A percentile compares a stretch with the other conserved stretches of the same genome.
These are phyloP conservation scores for Lydus trimaculatus DNA, from an alignment of 2,888 invertebrate species.

Conservation along the genomic window DNA sequence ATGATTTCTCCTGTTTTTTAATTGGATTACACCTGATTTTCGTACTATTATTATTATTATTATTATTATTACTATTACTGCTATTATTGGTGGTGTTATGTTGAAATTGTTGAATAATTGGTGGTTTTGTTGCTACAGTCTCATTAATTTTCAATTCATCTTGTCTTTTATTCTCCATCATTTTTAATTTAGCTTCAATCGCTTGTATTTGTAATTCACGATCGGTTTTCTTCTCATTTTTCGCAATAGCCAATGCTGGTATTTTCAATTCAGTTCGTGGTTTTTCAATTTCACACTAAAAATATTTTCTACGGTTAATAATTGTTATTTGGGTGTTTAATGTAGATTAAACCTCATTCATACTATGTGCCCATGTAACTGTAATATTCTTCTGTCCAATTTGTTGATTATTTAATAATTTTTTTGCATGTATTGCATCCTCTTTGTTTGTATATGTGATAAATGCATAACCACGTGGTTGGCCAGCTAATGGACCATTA, in stretches of 20 bases:
- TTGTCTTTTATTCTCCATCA: conserved; percentile 73
- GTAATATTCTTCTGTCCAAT: conserved; percentile 78
- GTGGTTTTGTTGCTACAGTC: conserved; percentile 69
- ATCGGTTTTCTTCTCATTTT: conserved; percentile 71
- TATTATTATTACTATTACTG: conserved; percentile 18
- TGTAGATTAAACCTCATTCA: conserved; percentile 66
- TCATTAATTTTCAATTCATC: conserved; percentile 81
- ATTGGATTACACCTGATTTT: conserved; percentile 30
- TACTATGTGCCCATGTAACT: conserved; percentile 83
- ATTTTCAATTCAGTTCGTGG: conserved; percentile 79
- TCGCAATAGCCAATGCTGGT: conserved; percentile 75
- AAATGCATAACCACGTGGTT: conserved; percentile 93
- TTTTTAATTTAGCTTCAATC: conserved; percentile 85
- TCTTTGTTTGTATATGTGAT: conserved; percentile 76
- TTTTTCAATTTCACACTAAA: conserved; percentile 78
- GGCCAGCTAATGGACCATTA: conserved; percentile 85
- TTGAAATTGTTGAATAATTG: conserved; percentile 76
- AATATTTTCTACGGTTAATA: conserved; percentile 24
- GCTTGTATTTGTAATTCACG: conserved; percentile 84
- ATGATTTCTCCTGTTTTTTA: conserved; percentile 41
- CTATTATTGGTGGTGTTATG: conserved; percentile 57
- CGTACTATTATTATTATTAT: conserved; percentile 18
- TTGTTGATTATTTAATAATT: conserved; percentile 75
- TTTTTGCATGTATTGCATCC: conserved; percentile 77
- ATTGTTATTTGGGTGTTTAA: not conserved